These are phyloP conservation scores for Microchrysa polita DNA, from an alignment of 2,888 invertebrate genomes.

Conservation along the genomic window DNA sequence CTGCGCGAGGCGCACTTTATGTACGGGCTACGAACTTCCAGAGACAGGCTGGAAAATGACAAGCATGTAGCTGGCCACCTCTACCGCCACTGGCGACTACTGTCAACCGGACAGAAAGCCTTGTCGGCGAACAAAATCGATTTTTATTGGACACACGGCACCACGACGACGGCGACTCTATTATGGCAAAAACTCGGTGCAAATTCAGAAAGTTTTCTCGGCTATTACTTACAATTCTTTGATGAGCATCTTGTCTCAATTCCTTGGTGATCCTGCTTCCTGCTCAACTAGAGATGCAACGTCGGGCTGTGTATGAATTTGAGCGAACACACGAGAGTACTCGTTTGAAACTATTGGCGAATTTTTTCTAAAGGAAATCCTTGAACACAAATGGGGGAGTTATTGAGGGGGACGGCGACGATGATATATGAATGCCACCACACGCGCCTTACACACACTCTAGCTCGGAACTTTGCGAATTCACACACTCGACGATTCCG, in stretches of 20 bases:
- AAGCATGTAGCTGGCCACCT: too few relatives aligned
- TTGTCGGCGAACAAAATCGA: constrained; percentile 44
- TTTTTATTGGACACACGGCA: constrained; percentile 39
- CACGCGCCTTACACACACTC: constrained; percentile 28
- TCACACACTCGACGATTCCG: not conserved
- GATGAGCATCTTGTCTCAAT: constrained; percentile 47
- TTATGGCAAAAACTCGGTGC: constrained; percentile 28
- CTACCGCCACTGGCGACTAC: not conserved
- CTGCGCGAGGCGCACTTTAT: not conserved
- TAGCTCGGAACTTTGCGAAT: constrained; percentile 5
- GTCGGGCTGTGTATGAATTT: not conserved
- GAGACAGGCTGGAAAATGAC: not conserved
- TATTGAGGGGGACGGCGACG: not conserved
- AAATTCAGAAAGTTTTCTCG: constrained; percentile 5
- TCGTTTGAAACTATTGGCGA: not conserved
- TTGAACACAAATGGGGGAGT: constrained; percentile 1
- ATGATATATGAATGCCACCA: constrained; percentile 10
- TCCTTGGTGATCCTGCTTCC: not conserved
- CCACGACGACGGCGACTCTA: constrained; percentile 10
- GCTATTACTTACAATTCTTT: constrained; percentile 50
- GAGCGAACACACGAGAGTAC: not conserved
- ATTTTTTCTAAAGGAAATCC: constrained; percentile 29
- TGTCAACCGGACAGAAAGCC: constrained; percentile 38
- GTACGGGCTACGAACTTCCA: not conserved
- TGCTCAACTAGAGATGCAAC: constrained; percentile 8